These are phyloP conservation scores for Euura lappo DNA, from an alignment of 1,140 invertebrate species.

Conservation along the genomic window DNA sequence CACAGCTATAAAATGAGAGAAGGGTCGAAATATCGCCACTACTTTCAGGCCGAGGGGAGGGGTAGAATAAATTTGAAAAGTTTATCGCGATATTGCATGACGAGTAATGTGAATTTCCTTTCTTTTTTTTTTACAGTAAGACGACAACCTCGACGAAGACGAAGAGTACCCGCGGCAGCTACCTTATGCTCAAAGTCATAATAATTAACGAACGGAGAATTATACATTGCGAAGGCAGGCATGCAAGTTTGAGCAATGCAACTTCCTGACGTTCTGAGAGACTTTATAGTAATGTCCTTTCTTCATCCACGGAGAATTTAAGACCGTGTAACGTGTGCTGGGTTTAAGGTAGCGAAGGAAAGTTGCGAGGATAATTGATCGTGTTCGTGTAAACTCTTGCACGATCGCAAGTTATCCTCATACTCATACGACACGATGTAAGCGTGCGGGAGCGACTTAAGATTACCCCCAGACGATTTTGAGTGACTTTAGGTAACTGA, in stretches of 20 bases:
- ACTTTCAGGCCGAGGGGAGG: not conserved
- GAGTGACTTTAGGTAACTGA: too few relatives aligned
- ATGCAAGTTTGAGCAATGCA: not conserved
- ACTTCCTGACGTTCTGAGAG: not conserved
- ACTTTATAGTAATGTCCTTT: not conserved
- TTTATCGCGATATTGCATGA: constrained; percentile 4
- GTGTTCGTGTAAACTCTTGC: too few relatives aligned
- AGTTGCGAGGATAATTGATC: too few relatives aligned
- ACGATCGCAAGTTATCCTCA: too few relatives aligned
- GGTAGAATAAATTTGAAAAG: constrained; percentile 5
- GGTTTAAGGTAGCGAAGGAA: too few relatives aligned
- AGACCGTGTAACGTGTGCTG: too few relatives aligned
- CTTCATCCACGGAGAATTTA: not conserved
- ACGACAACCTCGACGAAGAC: not conserved
- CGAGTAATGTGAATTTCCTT: not conserved
- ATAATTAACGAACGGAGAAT: constrained; percentile 1
- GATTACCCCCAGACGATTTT: too few relatives aligned
- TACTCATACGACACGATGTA: too few relatives aligned
- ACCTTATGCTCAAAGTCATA: not conserved
- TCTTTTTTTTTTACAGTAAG: not conserved
- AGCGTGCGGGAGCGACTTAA: too few relatives aligned
- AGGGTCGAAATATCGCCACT: too few relatives aligned
- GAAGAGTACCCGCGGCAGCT: not conserved
- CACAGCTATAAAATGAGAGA: too few relatives aligned
- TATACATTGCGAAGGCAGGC: not conserved